phyloP scores from a whole-genome alignment of 1,140 invertebrate species.

The Brachionus koreanus region DNA sequence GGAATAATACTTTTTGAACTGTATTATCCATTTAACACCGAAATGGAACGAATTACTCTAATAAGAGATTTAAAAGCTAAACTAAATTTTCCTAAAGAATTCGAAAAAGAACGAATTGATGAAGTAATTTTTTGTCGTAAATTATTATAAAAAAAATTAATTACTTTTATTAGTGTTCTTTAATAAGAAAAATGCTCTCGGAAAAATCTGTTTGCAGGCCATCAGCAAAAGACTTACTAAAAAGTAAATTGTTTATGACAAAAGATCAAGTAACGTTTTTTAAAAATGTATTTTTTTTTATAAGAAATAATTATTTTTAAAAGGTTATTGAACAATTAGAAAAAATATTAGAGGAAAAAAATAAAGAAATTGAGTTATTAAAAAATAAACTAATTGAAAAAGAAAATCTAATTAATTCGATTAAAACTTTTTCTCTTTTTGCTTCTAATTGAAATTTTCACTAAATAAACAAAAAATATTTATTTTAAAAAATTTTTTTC shows the following conservation, averaged over 20 bases:
- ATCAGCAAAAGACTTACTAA: conserved; percentile 49
- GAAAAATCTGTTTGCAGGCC: conserved; percentile 48
- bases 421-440: not conserved
- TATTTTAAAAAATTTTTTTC: not conserved
- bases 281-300: not conserved
- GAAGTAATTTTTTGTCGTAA: not conserved
- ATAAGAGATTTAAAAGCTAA: conserved; percentile 45
- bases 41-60: conserved; percentile 73
- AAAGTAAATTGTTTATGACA: conserved; percentile 51
- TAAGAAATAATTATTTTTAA: not conserved
- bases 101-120: not conserved
- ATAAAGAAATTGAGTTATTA: not conserved
- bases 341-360: not conserved
- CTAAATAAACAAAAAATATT: not conserved
- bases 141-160: not conserved
- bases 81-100: not conserved
- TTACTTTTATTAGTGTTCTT: conserved; percentile 51
- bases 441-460: not conserved
- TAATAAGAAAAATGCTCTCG: conserved; percentile 48
- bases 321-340: not conserved
- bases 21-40: conserved; percentile 77
- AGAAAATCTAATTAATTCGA: not conserved
- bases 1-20: conserved; percentile 90
- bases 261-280: conserved; percentile 50
- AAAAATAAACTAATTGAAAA: conserved; percentile 15